These are phyloP conservation scores for Nomada fucata DNA, from an alignment of 2,888 invertebrate genomes.

Conservation along the genomic window DNA sequence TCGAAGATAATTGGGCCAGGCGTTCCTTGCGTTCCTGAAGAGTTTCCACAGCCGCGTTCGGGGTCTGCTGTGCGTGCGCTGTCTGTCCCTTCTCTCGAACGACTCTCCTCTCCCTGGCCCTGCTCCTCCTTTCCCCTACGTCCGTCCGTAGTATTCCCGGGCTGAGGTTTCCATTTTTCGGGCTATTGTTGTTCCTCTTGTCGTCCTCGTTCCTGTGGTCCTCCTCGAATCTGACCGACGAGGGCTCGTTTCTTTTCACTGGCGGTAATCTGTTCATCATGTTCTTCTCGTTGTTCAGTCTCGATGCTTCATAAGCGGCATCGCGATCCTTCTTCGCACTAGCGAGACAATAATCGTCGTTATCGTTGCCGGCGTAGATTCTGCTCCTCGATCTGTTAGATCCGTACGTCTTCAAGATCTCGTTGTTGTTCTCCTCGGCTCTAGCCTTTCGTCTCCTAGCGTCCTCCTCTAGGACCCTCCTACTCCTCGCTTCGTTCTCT, in stretches of 20 bases:
- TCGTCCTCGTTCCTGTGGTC: slow-evolving; percentile 70
- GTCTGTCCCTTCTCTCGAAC: slow-evolving; percentile 72
- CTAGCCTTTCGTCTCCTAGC: slow-evolving; percentile 76
- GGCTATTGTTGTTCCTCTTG: slow-evolving; percentile 67
- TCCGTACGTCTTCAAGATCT: slow-evolving; percentile 59
- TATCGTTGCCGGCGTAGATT: slow-evolving; percentile 57
- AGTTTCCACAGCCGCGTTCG: slow-evolving; percentile 61
- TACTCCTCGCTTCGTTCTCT: slow-evolving; percentile 81
- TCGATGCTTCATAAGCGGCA: slow-evolving; percentile 19
- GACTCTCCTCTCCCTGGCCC: slow-evolving; percentile 78
- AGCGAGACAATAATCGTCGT: slow-evolving; percentile 45
- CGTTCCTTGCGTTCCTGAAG: slow-evolving; percentile 75
- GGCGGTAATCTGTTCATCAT: slow-evolving; percentile 61
- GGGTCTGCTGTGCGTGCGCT: slow-evolving; percentile 42
- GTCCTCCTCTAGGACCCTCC: slow-evolving; percentile 79
- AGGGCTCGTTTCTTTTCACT: slow-evolving; percentile 61
- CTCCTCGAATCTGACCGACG: slow-evolving; percentile 69
- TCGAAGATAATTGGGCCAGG: slow-evolving; percentile 67
- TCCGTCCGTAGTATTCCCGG: slow-evolving; percentile 73
- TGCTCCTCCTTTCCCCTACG: slow-evolving; percentile 77
- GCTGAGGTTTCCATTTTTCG: slow-evolving; percentile 53
- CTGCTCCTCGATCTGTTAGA: slow-evolving; percentile 54
- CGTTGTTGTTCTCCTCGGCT: slow-evolving; percentile 76
- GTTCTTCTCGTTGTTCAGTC: slow-evolving; percentile 52
- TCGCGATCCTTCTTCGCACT: slow-evolving; percentile 50